Percentiles rank a stretch among this genome's conserved stretches.
These are phyloP conservation scores for Gymnothorax javanicus DNA, from an alignment of 2,797 vertebrate genomes.

Conservation along the genomic window DNA sequence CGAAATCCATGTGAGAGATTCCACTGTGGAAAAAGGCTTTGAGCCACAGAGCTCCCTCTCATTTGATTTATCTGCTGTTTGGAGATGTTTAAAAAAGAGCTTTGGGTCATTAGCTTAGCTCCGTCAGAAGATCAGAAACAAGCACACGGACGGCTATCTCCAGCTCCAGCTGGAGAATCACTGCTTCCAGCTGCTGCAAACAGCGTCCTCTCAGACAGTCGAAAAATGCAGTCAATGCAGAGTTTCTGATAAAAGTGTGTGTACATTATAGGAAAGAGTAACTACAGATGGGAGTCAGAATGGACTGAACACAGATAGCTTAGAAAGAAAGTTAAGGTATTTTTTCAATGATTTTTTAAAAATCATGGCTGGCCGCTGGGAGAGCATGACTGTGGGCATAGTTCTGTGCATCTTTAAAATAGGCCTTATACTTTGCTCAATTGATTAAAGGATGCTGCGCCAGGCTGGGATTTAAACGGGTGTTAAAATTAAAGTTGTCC, in stretches of 20 bases:
- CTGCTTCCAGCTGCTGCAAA: constrained; percentile 1
- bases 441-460: background rate
- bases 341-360: background rate
- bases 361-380: background rate
- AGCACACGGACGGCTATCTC: constrained; percentile 5
- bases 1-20: background rate
- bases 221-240: background rate
- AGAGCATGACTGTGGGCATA: background rate
- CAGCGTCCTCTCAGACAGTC: background rate
- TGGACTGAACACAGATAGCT: background rate
- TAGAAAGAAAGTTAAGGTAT: background rate
- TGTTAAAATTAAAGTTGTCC: background rate
- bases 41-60: background rate
- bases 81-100: background rate
- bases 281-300: background rate
- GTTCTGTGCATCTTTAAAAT: background rate
- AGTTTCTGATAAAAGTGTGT: background rate
- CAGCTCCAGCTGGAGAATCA: background rate
- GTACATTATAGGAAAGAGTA: background rate
- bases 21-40: background rate
- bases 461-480: background rate
- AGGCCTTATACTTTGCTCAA: background rate
- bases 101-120: background rate
- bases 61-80: constrained; percentile 3
- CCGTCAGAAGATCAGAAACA: background rate